A percentile compares a stretch with the other conserved stretches of the same genome.
Evolutionary conservation across 1,140 invertebrate species (phyloP).

Genomic region (Pachyrhynchus sulphureomaculatus): DNA sequence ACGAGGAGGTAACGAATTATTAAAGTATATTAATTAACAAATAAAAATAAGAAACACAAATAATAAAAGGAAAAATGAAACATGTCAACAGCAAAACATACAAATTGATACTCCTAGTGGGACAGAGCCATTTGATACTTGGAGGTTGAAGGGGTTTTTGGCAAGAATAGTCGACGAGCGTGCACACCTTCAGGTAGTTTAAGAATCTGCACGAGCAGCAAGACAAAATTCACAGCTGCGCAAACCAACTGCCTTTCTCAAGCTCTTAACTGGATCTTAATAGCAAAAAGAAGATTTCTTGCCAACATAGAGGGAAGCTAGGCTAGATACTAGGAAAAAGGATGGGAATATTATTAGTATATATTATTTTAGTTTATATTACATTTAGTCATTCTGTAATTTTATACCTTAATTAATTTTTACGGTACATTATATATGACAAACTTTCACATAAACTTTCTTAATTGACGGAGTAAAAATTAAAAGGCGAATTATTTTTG

Average conservation of each 20-base stretch:
- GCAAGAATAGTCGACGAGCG: slow-evolving; percentile 41
- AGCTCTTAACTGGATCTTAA: neutral
- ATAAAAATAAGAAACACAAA: slow-evolving; percentile 44
- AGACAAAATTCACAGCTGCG: slow-evolving; percentile 33
- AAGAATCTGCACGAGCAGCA: slow-evolving; percentile 8
- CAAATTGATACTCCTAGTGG: slow-evolving; percentile 51
- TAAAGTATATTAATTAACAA: slow-evolving; percentile 34
- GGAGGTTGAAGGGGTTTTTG: slow-evolving; percentile 53
- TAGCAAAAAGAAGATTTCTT: slow-evolving; percentile 5
- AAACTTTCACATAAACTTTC: too few relatives aligned
- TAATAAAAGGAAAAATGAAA: slow-evolving; percentile 47
- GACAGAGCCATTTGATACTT: slow-evolving; percentile 57
- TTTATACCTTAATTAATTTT: slow-evolving; percentile 1
- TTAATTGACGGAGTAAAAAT: too few relatives aligned
- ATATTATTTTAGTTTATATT: slow-evolving; percentile 13
- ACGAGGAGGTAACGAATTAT: slow-evolving; percentile 51
- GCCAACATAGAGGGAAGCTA: slow-evolving; percentile 15
- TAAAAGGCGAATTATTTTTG: too few relatives aligned
- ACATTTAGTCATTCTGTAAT: slow-evolving; percentile 9
- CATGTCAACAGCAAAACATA: slow-evolving; percentile 50
- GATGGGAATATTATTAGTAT: neutral
- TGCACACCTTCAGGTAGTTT: slow-evolving; percentile 38
- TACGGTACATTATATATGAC: neutral
- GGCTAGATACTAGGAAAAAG: slow-evolving; percentile 6
- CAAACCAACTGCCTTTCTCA: neutral